Base-by-base conservation (phyloP, 1,140 invertebrate genomes). In the Zelostemma sp. region DNA sequence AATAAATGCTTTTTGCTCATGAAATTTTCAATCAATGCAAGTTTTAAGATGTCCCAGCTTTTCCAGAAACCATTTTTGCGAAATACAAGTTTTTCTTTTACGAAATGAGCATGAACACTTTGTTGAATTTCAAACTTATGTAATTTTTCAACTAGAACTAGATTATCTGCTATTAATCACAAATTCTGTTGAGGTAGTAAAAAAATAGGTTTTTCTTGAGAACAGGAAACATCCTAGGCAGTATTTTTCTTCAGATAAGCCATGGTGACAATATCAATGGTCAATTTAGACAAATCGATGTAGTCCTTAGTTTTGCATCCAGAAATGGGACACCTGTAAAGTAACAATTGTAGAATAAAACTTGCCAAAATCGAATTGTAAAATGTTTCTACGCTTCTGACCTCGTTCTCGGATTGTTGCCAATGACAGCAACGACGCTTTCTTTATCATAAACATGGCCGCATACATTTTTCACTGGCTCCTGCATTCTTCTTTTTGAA, bases 381-480 rank as follows among this genome's bases (percentile, higher is more conserved):
- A n/a, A 9, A 45, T 14, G 11, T 16, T 41, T 19, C 18, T 45
- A 50, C 1, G 6, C 3, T 18, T 6, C 25, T 31, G 60, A 88
- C 85, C 80, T 86, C 1, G 81, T 83, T 8, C 72, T 82, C 3
- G 70, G 56, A 33, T 83, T 84, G n/a, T 68, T 72, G 11, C 74
- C 57, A 4, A 89, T 75, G 4, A 88, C 63, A 1, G 78, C 65
- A 28, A 72, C 73, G 15, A 88, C 84, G 21, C 80, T 82, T 3
- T 75, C 72, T 21, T 67, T 76, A 56, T 89, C 88, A 72, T 89
- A 89, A 1, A 88, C 73, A 48, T 89, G 88, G 1, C 86, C 85
- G 73, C 88, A 89, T 1, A 78, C 79, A 72, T 89, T 89, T 74
- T 80, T 86, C 8, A 89, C 83, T 35, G 88, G 88, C 60, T 88